Base-by-base conservation (phyloP, 2,797 vertebrate species). In the Sitta carolinensis region DNA sequence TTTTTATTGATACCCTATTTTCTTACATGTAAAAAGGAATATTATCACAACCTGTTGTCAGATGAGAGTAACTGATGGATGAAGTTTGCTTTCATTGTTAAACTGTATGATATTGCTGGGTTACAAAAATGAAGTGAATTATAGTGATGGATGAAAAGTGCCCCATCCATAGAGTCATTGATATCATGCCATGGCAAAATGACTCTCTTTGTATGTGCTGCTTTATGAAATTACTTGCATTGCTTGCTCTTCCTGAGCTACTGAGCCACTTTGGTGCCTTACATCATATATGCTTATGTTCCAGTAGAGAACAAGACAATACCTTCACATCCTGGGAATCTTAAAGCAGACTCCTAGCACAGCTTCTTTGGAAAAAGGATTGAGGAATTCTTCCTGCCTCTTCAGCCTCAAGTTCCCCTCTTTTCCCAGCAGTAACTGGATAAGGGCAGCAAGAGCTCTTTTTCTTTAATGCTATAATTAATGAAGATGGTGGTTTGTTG, bases 141-240 rank as follows among this genome's bases (percentile, higher is more conserved):
- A 51, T 2, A n/a, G 36, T 66, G 55, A 40, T 11, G 69, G 62
- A 43, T 20, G 63, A 87, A 42, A 62, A 78, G 32, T 40, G 14
- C 14, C 76, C 25, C 29, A 3, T 73, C 80, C 40, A 25, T 16
- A 55, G 47, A 86, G 51, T 38, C 22, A 21, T 2, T 79, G 67
- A 40, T 63, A 54, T 0, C 0, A 0, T 34, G 25, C 11, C 8
- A 13, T 40, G 51, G 17, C 48, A 78, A 52, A 87, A 69, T 55
- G 20, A 43, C 17, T 52, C 15, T 85, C 29, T 58, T 16, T 38
- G 34, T 54, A 13, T 1, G 2, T 67, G 25, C 30, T 62, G 17
- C 59, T 47, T 70, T 81, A 66, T 51, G 27, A 61, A 90, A 67
- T 87, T 0, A 40, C 83, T 72, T 72, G 20, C 64, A 29, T 48